Conservation (phyloP, 1,140 invertebrate species). For the Tetramorium simillimum region DNA sequence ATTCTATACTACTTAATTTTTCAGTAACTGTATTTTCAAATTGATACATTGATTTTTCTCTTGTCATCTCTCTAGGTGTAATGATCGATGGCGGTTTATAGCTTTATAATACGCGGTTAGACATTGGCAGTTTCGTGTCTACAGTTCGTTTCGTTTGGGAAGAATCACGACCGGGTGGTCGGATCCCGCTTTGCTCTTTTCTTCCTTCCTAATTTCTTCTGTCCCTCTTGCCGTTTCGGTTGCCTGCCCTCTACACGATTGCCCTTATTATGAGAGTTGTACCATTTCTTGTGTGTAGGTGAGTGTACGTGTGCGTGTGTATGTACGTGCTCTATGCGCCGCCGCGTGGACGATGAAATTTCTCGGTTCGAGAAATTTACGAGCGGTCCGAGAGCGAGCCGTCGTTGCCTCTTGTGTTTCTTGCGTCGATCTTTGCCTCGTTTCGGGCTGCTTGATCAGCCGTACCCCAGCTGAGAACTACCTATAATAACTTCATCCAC, state of each 20-base stretch:
- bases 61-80: constrained; percentile 32
- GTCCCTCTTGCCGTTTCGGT: constrained; percentile 2
- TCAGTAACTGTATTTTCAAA: neutral
- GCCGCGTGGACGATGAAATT: constrained; percentile 58
- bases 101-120: constrained; percentile 71
- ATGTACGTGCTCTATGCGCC: constrained; percentile 7
- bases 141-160: constrained; percentile 60
- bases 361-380: constrained; percentile 61
- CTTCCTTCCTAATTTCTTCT: constrained; percentile 40
- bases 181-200: constrained; percentile 24
- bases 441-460: constrained; percentile 25
- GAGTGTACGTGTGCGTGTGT: neutral
- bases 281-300: constrained; percentile 11
- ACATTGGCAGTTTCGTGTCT: constrained; percentile 58
- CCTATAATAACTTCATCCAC: constrained; percentile 52
- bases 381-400: constrained; percentile 19
- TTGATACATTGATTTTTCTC: neutral
- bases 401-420: constrained; percentile 20
- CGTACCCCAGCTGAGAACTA: constrained; percentile 4
- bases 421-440: constrained; percentile 8
- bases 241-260: constrained; percentile 4
- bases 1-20: neutral
- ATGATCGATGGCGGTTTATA: constrained; percentile 69
- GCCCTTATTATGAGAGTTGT: constrained; percentile 61
- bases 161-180: constrained; percentile 68